These are phyloP conservation scores for Nasalis larvatus DNA, from an alignment of 2,113 vertebrate genomes.

Conservation along the genomic window DNA sequence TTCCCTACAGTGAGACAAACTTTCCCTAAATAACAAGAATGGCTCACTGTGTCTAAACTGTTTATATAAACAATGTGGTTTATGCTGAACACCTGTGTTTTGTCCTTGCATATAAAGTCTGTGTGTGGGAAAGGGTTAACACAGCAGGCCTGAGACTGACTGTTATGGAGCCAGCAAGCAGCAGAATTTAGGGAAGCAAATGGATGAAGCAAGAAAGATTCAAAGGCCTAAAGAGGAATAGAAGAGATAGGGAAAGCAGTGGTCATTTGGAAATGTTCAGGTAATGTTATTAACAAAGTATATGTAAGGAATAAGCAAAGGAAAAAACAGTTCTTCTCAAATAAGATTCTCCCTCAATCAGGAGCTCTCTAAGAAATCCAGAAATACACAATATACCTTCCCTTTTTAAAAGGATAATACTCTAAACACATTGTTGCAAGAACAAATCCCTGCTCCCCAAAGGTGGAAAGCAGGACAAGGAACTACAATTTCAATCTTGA, in stretches of 20 bases:
- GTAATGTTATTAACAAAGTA: not conserved
- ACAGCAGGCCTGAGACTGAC: not conserved
- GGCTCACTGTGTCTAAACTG: not conserved
- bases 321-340: not conserved
- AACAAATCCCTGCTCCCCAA: not conserved
- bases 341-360: slow-evolving; percentile 18
- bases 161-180: not conserved
- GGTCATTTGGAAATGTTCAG: not conserved
- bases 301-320: not conserved
- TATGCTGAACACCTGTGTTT: not conserved
- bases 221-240: not conserved
- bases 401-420: slow-evolving; percentile 2
- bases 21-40: not conserved
- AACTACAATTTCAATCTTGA: slow-evolving; percentile 27
- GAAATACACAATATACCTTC: not conserved
- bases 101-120: not conserved
- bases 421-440: not conserved
- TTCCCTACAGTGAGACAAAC: not conserved
- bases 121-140: not conserved
- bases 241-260: not conserved
- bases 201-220: not conserved
- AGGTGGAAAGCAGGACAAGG: not conserved
- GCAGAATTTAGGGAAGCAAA: slow-evolving; percentile 30
- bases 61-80: not conserved
- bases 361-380: slow-evolving; percentile 21